Conservation (phyloP, 1,140 invertebrate genomes). For the Portunus trituberculatus region DNA sequence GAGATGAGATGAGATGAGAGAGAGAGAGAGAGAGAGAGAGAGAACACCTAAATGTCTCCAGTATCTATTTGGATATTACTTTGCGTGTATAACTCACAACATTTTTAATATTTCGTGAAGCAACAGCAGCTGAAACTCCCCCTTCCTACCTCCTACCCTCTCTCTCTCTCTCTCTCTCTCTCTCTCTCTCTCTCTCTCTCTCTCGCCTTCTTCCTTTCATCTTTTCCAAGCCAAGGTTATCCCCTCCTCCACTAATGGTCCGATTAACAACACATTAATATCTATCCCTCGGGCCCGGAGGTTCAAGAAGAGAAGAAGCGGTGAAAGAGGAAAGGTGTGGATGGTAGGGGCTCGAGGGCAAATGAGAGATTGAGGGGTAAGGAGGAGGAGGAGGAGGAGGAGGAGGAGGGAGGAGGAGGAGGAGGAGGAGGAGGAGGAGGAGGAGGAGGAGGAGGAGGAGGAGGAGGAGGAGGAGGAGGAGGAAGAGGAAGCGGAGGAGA, state of each 20-base stretch:
- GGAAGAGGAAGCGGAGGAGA: background rate
- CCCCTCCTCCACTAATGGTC: background rate
- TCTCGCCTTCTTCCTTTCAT: background rate
- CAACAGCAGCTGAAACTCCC: too few relatives aligned
- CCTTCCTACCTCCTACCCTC: too few relatives aligned
- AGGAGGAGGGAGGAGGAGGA: background rate
- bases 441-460: background rate
- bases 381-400: too few relatives aligned
- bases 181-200: constrained; percentile 20
- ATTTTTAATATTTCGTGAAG: too few relatives aligned
- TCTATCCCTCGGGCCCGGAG: background rate
- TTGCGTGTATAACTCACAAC: too few relatives aligned
- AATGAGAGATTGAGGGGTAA: background rate
- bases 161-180: constrained; percentile 11
- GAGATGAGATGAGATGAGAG: too few relatives aligned
- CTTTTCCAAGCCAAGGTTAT: background rate
- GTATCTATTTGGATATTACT: too few relatives aligned
- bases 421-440: background rate
- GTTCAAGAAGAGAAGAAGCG: background rate
- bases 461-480: too few relatives aligned
- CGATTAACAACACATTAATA: background rate
- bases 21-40: too few relatives aligned
- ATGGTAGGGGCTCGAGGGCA: background rate
- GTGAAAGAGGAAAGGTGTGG: too few relatives aligned
- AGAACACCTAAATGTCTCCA: too few relatives aligned